A percentile compares a stretch with the other conserved stretches of the same genome.
phyloP scores from a whole-genome alignment of 1,140 invertebrate species.

The Globodera ellingtonae region DNA sequence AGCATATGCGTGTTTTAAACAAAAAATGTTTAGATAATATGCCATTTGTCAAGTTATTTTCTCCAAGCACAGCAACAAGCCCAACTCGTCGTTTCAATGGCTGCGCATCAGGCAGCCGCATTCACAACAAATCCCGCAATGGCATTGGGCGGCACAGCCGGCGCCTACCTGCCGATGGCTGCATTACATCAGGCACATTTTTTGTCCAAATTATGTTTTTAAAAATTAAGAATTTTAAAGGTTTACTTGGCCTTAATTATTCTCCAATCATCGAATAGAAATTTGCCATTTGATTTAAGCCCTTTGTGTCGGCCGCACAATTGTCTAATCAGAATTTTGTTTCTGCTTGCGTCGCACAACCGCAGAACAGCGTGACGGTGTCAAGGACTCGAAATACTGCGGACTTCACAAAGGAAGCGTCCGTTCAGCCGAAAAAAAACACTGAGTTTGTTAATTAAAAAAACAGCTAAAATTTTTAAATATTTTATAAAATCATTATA shows the following conservation, averaged over 20 bases:
- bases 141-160: conserved; percentile 48
- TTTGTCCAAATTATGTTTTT: too few relatives aligned
- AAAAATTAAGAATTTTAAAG: too few relatives aligned
- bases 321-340: conserved; percentile 42
- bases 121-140: conserved; percentile 7
- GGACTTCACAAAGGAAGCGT: too few relatives aligned
- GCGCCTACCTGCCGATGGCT: conserved; percentile 26
- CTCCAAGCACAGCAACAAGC: conserved; percentile 43
- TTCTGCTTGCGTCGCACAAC: not conserved
- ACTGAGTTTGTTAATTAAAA: too few relatives aligned
- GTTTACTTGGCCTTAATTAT: too few relatives aligned
- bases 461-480: too few relatives aligned
- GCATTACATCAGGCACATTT: not conserved
- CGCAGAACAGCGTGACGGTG: not conserved
- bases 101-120: conserved; percentile 1
- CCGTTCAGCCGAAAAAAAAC: too few relatives aligned
- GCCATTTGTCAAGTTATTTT: too few relatives aligned
- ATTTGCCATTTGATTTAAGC: not conserved
- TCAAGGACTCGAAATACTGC: too few relatives aligned
- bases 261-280: not conserved
- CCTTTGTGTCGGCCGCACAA: conserved; percentile 66
- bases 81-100: conserved; percentile 34
- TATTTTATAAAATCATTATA: too few relatives aligned
- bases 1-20: too few relatives aligned
- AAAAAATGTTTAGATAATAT: too few relatives aligned